Evolutionary conservation across 2,888 invertebrate species (phyloP).

Genomic region (Cremastinae sp.): DNA sequence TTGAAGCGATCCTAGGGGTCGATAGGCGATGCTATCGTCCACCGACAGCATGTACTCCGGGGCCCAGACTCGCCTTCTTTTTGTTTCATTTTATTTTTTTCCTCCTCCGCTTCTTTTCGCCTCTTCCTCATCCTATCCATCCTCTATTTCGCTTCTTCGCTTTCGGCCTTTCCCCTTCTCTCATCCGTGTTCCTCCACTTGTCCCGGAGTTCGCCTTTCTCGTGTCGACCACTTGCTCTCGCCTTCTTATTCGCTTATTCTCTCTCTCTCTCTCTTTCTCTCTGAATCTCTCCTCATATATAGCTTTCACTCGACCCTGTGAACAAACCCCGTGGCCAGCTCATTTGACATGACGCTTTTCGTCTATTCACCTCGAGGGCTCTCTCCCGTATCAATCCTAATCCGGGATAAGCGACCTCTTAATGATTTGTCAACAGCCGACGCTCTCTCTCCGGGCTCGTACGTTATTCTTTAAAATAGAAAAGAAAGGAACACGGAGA

Average conservation of each 20-base stretch:
- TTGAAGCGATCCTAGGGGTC: slow-evolving; percentile 78
- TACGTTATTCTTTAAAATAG: too few relatives aligned
- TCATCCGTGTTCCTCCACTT: slow-evolving; percentile 49
- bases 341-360: slow-evolving; percentile 1
- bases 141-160: slow-evolving; percentile 31
- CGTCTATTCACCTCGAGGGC: neutral
- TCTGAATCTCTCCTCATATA: too few relatives aligned
- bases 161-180: slow-evolving; percentile 23
- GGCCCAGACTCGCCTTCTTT: slow-evolving; percentile 59
- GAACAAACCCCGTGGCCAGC: neutral
- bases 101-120: slow-evolving; percentile 48
- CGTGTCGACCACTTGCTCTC: slow-evolving; percentile 33
- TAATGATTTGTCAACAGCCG: too few relatives aligned
- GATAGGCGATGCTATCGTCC: slow-evolving; percentile 79
- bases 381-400: neutral
- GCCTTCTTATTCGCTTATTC: slow-evolving; percentile 18
- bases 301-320: slow-evolving; percentile 19
- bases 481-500: too few relatives aligned
- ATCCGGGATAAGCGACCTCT: slow-evolving; percentile 1
- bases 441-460: too few relatives aligned
- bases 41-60: slow-evolving; percentile 77
- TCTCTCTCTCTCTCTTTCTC: slow-evolving; percentile 10
- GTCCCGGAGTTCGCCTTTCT: slow-evolving; percentile 41
- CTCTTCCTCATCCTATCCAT: slow-evolving; percentile 15
- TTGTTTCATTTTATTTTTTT: slow-evolving; percentile 47